A percentile compares a stretch with the other conserved stretches of the same genome.
These are phyloP conservation scores for Lophius piscatorius DNA, from an alignment of 2,113 vertebrate species.

Conservation along the genomic window DNA sequence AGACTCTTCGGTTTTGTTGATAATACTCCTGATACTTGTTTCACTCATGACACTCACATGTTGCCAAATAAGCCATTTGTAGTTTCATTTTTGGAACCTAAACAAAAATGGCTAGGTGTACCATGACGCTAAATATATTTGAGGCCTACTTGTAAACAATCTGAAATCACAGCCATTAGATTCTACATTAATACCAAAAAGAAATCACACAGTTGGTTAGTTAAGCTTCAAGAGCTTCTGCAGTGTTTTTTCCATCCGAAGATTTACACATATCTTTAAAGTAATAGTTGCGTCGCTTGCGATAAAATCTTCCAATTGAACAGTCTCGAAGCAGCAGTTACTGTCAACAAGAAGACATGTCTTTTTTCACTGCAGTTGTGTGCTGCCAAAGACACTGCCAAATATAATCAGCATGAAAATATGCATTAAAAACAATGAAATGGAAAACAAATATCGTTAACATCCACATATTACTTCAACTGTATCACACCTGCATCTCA, in stretches of 20 bases:
- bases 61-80: background rate
- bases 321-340: constrained; percentile 57
- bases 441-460: constrained; percentile 3
- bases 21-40: constrained; percentile 3
- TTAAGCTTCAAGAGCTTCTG: constrained; percentile 3
- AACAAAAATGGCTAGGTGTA: background rate
- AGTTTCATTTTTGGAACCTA: background rate
- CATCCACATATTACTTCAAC: constrained; percentile 11
- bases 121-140: background rate
- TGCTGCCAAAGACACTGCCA: constrained; percentile 20
- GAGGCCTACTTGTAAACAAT: constrained; percentile 25
- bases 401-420: constrained; percentile 14
- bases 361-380: constrained; percentile 32
- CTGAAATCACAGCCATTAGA: constrained; percentile 2
- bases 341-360: constrained; percentile 22
- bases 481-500: constrained; percentile 23
- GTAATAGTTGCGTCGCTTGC: constrained; percentile 15
- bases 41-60: constrained; percentile 1
- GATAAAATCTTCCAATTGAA: constrained; percentile 49
- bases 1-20: too few species aligned
- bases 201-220: background rate
- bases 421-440: constrained; percentile 38
- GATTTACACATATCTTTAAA: constrained; percentile 1
- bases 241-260: background rate
- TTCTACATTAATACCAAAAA: background rate